A percentile compares a stretch with the other conserved stretches of the same genome.
Conservation (phyloP, 2,888 invertebrate genomes). For the Ennomos fuscantarius region DNA sequence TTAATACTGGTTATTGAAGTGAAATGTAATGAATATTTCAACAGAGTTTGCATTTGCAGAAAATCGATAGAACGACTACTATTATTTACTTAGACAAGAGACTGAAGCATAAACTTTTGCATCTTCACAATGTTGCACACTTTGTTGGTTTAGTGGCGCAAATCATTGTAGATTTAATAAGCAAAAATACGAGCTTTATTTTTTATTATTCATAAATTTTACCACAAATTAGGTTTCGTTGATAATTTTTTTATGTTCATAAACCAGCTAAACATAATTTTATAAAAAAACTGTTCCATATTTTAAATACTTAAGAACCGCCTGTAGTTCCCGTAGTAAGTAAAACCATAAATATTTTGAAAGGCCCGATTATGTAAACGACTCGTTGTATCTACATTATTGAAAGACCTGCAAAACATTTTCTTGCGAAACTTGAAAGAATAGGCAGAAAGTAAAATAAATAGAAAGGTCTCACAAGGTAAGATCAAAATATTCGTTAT, state of each 20-base stretch:
- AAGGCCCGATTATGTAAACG: slow-evolving; percentile 18
- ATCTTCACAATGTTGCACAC: slow-evolving; percentile 2
- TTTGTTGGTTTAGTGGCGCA: background rate
- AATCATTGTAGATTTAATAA: too few species aligned
- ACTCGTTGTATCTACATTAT: slow-evolving; percentile 16
- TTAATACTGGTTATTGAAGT: slow-evolving; percentile 10
- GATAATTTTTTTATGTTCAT: too few species aligned
- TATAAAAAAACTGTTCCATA: too few species aligned
- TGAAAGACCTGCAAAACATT: slow-evolving; percentile 13
- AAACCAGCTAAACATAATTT: too few species aligned
- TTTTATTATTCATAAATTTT: too few species aligned
- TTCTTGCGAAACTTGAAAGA: slow-evolving; percentile 12
- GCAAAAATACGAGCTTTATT: too few species aligned
- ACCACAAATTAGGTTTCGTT: too few species aligned
- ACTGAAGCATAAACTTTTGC: slow-evolving; percentile 5
- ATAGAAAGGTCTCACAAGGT: slow-evolving; percentile 20
- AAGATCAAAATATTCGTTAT: slow-evolving; percentile 30
- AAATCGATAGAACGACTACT: slow-evolving; percentile 7
- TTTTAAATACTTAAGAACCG: background rate
- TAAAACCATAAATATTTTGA: slow-evolving; percentile 7
- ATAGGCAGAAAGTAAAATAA: slow-evolving; percentile 18
- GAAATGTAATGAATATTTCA: background rate
- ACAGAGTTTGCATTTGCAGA: slow-evolving; percentile 8
- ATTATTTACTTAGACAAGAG: slow-evolving; percentile 6
- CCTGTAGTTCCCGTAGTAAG: background rate